Conservation (phyloP, 1,140 invertebrate genomes). For the Argopecten irradians region DNA sequence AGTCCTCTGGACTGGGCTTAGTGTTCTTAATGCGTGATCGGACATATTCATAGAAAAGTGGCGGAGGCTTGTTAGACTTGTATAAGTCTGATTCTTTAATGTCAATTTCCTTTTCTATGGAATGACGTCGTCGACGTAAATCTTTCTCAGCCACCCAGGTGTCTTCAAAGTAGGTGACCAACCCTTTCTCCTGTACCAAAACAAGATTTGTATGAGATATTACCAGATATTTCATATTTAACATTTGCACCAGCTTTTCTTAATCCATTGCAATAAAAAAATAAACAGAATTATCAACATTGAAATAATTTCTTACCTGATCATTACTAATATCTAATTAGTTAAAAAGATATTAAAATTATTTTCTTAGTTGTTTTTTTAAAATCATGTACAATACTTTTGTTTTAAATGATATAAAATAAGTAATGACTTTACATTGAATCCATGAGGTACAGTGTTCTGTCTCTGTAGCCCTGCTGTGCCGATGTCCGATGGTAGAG, state of each 20-base stretch:
- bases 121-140: slow-evolving; percentile 66
- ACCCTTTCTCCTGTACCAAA: slow-evolving; percentile 69
- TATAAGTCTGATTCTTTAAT: slow-evolving; percentile 75
- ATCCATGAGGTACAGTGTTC: slow-evolving; percentile 74
- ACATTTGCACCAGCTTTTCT: not conserved
- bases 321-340: not conserved
- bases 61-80: slow-evolving; percentile 68
- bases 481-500: slow-evolving; percentile 57
- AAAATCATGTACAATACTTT: not conserved
- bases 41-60: slow-evolving; percentile 72
- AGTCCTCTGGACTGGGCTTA: slow-evolving; percentile 61
- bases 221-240: not conserved
- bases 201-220: not conserved
- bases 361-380: too few species aligned
- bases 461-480: slow-evolving; percentile 68
- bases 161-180: slow-evolving; percentile 75
- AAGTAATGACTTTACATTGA: slow-evolving; percentile 65
- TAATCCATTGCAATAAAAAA: not conserved
- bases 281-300: too few species aligned
- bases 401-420: not conserved
- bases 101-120: slow-evolving; percentile 71
- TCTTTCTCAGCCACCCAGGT: slow-evolving; percentile 73
- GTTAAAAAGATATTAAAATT: not conserved
- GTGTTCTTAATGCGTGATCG: slow-evolving; percentile 49
- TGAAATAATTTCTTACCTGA: not conserved